These are phyloP conservation scores for Axea sp. DNA, from an alignment of 2,888 invertebrate genomes.

Conservation along the genomic window DNA sequence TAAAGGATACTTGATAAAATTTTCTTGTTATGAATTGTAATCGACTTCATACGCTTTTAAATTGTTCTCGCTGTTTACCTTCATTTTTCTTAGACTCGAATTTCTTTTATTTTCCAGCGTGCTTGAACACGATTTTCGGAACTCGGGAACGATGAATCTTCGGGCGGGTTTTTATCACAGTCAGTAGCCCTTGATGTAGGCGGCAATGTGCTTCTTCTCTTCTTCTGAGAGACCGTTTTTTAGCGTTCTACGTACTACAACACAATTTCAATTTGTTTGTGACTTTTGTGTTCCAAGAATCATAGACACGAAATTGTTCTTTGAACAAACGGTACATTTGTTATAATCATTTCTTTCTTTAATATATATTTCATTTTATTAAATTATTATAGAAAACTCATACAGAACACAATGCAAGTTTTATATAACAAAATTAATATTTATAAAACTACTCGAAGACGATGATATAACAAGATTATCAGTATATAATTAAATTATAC, in stretches of 20 bases:
- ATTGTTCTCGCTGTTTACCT: slow-evolving; percentile 57
- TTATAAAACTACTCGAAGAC: too few species aligned
- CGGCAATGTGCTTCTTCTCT: slow-evolving; percentile 88
- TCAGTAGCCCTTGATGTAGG: slow-evolving; percentile 87
- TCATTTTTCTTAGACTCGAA: slow-evolving; percentile 57
- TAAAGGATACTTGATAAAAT: slow-evolving; percentile 59
- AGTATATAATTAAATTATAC: too few species aligned
- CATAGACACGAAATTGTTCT: not conserved
- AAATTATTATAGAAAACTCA: too few species aligned
- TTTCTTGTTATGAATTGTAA: slow-evolving; percentile 44
- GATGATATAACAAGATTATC: too few species aligned
- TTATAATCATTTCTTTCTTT: too few species aligned
- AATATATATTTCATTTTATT: too few species aligned
- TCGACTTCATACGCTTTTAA: slow-evolving; percentile 49
- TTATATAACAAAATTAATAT: too few species aligned
- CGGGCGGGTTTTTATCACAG: slow-evolving; percentile 72
- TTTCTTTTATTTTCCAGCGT: slow-evolving; percentile 54
- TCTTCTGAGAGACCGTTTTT: slow-evolving; percentile 90
- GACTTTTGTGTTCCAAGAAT: slow-evolving; percentile 11
- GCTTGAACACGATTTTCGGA: slow-evolving; percentile 53
- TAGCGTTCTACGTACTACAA: slow-evolving; percentile 89
- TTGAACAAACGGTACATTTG: too few species aligned
- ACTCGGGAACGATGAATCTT: slow-evolving; percentile 66
- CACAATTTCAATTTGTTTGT: slow-evolving; percentile 56
- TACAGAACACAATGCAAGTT: too few species aligned